Evolutionary conservation across 2,888 invertebrate species (phyloP), one percentile per base, ranked within the genome.

Genomic region (Pristionchus fissidentatus): DNA sequence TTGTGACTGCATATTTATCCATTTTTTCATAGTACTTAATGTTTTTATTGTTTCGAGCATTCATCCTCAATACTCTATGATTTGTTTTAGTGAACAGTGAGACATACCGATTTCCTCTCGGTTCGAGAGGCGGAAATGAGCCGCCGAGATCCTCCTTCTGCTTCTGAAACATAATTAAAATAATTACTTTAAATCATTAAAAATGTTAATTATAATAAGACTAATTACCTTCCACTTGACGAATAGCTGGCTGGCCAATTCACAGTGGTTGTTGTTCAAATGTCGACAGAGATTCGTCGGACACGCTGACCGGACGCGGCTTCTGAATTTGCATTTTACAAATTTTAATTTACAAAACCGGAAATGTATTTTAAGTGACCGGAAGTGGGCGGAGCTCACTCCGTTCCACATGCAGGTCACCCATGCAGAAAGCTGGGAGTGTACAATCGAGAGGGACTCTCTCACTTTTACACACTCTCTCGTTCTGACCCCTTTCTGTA

Each of bases 231-330:
- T 81, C 80, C 80, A 81, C 62, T 81, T 62, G 15, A 46, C 80
- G 46, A 81, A 81, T 22, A 81, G 32, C 32, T 81, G 60, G 10
- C 46, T 46, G 52, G 80, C 80, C 38, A 81, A 46, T 32, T 62
- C 80, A 46, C 62, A 81, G 46, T 81, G 80, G 46, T 81, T 81
- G 62, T 81, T 84, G 66, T 55, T 77, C 41, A 86, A 81, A 57
- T 86, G 86, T 29, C 86, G n/a, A 1, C 82, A 84, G 26, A 86
- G 75, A 79, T 86, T 86, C 19, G 86, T 86, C 35, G 86, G 85
- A 78, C 86, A 86, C 32, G 86, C 86, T 41, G 86, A 86, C 46
- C 84, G 79, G 15, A 85, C 85, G 32, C 81, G 82, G 26, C 75
- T 80, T 22, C 80, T 81, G 62, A 19, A 60, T 62, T 13, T n/a